A percentile compares a stretch with the other conserved stretches of the same genome.
These are phyloP conservation scores for Hydraecia micacea DNA, from an alignment of 2,888 invertebrate species.

Conservation along the genomic window DNA sequence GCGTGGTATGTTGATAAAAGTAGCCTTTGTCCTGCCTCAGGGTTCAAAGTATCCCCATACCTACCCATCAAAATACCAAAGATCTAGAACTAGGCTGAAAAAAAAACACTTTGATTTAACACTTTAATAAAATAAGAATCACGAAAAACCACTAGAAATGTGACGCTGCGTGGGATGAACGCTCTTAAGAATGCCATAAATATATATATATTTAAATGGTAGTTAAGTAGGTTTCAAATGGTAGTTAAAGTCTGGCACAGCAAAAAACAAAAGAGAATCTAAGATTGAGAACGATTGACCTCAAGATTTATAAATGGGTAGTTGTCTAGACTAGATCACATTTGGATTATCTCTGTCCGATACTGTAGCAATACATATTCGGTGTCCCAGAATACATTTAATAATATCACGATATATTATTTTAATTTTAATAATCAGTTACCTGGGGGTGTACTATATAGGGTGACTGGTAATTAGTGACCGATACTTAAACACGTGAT, in stretches of 20 bases:
- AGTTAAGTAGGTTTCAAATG: no score
- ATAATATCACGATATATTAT: background rate
- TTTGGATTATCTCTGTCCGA: conserved; percentile 9
- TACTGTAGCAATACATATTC: background rate
- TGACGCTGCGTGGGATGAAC: no score
- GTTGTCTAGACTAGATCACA: conserved; percentile 29
- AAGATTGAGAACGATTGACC: conserved; percentile 4
- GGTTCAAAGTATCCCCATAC: background rate
- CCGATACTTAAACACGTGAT: no score
- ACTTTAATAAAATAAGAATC: no score
- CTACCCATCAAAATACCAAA: no score
- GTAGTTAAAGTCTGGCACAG: background rate
- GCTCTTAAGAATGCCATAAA: no score
- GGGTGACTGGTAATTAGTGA: no score
- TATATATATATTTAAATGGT: no score
- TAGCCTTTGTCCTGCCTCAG: background rate
- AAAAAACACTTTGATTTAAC: no score
- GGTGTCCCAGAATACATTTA: background rate
- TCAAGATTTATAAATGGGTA: conserved; percentile 7
- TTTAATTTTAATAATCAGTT: background rate
- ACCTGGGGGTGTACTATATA: no score
- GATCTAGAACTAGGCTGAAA: no score
- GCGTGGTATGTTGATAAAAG: background rate
- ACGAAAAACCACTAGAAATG: no score
- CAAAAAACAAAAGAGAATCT: background rate